Evolutionary conservation across 2,888 invertebrate species (phyloP), one percentile per base, ranked within the genome.

Genomic region (Cryptosula pallasiana): DNA sequence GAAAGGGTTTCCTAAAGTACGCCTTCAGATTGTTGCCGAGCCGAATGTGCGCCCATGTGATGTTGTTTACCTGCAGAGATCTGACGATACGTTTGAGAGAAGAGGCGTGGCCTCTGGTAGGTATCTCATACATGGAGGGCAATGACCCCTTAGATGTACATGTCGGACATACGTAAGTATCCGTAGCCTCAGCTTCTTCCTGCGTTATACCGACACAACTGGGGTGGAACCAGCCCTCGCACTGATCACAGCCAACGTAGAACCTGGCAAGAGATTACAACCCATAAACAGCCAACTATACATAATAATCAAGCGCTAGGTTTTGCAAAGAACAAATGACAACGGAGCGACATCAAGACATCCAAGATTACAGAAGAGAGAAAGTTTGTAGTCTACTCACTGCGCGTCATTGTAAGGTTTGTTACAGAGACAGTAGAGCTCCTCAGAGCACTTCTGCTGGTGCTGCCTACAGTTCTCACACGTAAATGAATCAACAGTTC

Each of bases 201-300:
- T 83, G 80, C 45, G 84, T 81, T 27, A 85, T 81, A 55, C 97
- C 97, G 63, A 98, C 97, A 86, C 98, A 98, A 73, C 93, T 89
- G 5, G 97, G 97, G 85, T 98, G 98, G 87, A 96, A 98, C 99
- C 99, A 99, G 86, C 95, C 97, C 85, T 97, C 95, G 86, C 99
- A 99, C 76, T 92, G 91, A 87, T 99, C 99, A 85, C 99, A 99
- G 83, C 96, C 97, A 81, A 99, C 96, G 86, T 98, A 99, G 88
- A 98, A 98, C 86, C 94, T 94, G 83, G 55, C 87, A 86, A 72
- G 32, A 29, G 63, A 27, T n/a, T 27, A n/a, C n/a, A 27, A 58
- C 58, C 29, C 5, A 27, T 58, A n/a, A 27, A 58, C 9, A 27
- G 13, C 58, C 9, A 9, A 20, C 45, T 20, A 45, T 13, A 45